A percentile compares a stretch with the other conserved stretches of the same genome.
Conservation (phyloP, 2,797 vertebrate genomes). For the Anolis apletophallus region DNA sequence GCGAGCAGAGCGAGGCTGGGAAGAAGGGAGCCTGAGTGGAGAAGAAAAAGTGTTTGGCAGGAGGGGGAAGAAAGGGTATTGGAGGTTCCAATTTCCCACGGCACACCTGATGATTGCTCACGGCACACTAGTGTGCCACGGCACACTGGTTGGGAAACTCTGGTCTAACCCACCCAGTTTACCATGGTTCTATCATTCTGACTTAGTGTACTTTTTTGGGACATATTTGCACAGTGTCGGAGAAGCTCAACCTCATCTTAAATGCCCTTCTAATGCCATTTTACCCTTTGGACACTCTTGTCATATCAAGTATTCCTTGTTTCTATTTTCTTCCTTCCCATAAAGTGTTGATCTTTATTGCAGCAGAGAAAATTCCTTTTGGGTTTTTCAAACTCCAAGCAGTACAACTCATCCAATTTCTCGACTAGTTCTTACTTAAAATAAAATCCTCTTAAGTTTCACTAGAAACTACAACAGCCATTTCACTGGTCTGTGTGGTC, state of each 20-base stretch:
- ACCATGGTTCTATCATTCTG: neutral
- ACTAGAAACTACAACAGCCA: constrained; percentile 23
- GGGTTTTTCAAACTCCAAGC: neutral
- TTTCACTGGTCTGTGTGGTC: constrained; percentile 20
- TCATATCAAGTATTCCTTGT: neutral
- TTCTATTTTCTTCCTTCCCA: neutral
- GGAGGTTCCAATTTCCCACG: too few species aligned
- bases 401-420: constrained; percentile 7
- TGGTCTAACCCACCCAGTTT: neutral
- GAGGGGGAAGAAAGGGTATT: too few species aligned
- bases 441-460: constrained; percentile 31
- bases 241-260: neutral
- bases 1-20: too few species aligned
- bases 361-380: constrained; percentile 16
- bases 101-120: too few species aligned
- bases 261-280: neutral
- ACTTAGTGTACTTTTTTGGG: neutral
- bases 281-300: neutral
- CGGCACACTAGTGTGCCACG: too few species aligned
- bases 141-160: too few species aligned
- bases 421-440: constrained; percentile 32
- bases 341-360: constrained; percentile 21
- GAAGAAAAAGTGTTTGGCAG: too few species aligned
- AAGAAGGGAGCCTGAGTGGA: too few species aligned
- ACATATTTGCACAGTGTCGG: neutral